These are phyloP conservation scores for Bombus confusus DNA, from an alignment of 1,140 invertebrate genomes.

Conservation along the genomic window DNA sequence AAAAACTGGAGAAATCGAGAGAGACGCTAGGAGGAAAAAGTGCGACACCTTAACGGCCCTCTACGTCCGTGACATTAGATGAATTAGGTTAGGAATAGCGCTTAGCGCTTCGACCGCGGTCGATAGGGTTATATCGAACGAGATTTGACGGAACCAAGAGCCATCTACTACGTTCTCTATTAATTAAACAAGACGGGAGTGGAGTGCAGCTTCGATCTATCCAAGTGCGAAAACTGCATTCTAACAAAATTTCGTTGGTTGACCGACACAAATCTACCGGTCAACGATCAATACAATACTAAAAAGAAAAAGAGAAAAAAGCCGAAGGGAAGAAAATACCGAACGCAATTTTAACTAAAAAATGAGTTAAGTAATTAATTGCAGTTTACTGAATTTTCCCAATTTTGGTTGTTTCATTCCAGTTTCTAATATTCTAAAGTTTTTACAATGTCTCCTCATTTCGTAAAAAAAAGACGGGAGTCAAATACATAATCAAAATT, in stretches of 20 bases:
- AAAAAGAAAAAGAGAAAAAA: not conserved
- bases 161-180: not conserved
- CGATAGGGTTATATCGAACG: conserved; percentile 13
- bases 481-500: not conserved
- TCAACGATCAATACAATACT: not conserved
- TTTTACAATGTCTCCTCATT: not conserved
- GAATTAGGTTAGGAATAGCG: conserved; percentile 18
- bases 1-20: not conserved
- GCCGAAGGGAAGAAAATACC: not conserved
- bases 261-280: not conserved
- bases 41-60: not conserved
- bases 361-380: no score
- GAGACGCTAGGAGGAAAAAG: not conserved
- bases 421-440: no score
- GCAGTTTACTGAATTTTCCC: no score
- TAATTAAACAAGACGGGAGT: conserved; percentile 22
- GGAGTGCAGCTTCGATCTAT: not conserved
- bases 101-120: not conserved
- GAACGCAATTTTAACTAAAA: not conserved
- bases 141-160: not conserved
- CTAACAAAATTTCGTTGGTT: not conserved
- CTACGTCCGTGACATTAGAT: not conserved
- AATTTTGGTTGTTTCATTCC: no score
- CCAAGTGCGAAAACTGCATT: conserved; percentile 17
- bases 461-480: not conserved